Conservation (phyloP, 2,797 vertebrate species). For the Smutsia temminckii region DNA sequence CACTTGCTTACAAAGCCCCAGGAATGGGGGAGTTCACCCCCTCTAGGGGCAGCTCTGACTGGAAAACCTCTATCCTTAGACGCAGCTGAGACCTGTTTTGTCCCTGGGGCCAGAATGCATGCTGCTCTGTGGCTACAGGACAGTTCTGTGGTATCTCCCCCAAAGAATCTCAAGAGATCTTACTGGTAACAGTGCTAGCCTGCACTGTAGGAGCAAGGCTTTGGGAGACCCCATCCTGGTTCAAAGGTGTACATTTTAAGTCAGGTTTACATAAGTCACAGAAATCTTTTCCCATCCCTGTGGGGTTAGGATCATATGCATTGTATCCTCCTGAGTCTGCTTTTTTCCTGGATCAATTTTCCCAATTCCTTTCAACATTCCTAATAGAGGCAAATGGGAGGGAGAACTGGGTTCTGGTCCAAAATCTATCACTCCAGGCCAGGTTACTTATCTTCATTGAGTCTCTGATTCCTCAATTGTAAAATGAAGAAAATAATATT, state of each 20-base stretch:
- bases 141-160: background rate
- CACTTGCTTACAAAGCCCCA: background rate
- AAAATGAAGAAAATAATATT: constrained; percentile 43
- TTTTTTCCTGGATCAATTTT: constrained; percentile 12
- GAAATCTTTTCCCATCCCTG: background rate
- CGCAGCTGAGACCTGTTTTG: constrained; percentile 16
- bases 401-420: constrained; percentile 15
- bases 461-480: background rate
- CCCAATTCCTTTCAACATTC: background rate
- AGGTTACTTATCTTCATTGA: constrained; percentile 19
- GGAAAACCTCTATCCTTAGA: constrained; percentile 37
- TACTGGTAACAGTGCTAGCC: background rate
- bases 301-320: background rate
- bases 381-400: background rate
- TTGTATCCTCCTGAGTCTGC: background rate
- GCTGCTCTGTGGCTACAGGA: background rate
- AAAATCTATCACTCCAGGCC: constrained; percentile 5
- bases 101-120: constrained; percentile 24
- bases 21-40: background rate
- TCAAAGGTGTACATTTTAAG: constrained; percentile 44
- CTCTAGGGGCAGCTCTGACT: background rate
- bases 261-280: constrained; percentile 18
- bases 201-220: background rate
- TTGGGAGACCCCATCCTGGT: constrained; percentile 14
- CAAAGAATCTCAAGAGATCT: constrained; percentile 30